These are phyloP conservation scores for Diploscapter pachys DNA, from an alignment of 1,140 invertebrate genomes.

Conservation along the genomic window DNA sequence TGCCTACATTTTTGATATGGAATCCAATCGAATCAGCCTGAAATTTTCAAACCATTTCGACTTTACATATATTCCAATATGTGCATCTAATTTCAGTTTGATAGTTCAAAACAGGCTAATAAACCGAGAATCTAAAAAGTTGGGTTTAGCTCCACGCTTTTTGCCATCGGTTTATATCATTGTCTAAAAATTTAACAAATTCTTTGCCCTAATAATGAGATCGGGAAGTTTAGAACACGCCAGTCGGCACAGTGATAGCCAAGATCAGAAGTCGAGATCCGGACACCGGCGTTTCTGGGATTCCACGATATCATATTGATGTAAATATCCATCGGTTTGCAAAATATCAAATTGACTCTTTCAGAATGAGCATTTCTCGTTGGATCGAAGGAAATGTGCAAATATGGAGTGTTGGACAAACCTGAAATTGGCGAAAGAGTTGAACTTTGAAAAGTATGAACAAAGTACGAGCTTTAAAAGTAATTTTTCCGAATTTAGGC, in stretches of 20 bases:
- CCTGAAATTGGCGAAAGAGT: slow-evolving; percentile 22
- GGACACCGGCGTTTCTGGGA: slow-evolving; percentile 32
- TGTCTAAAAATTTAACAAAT: no score
- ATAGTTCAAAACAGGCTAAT: no score
- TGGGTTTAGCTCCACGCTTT: no score
- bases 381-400: slow-evolving; percentile 18
- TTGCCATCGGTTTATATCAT: no score
- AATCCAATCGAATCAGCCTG: no score
- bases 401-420: slow-evolving; percentile 25
- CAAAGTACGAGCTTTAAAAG: not conserved
- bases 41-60: no score
- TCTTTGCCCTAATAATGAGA: no score
- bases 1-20: no score
- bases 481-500: slow-evolving; percentile 1
- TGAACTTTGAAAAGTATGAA: slow-evolving; percentile 24
- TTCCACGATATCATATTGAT: slow-evolving; percentile 34
- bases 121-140: no score
- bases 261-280: slow-evolving; percentile 26
- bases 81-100: no score
- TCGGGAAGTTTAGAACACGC: slow-evolving; percentile 17
- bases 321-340: not conserved
- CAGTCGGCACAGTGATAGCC: slow-evolving; percentile 15
- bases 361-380: slow-evolving; percentile 7
- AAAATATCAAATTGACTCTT: not conserved
- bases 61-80: no score